phyloP scores from a whole-genome alignment of 2,797 vertebrate genomes.

The Gambelia wislizenii region DNA sequence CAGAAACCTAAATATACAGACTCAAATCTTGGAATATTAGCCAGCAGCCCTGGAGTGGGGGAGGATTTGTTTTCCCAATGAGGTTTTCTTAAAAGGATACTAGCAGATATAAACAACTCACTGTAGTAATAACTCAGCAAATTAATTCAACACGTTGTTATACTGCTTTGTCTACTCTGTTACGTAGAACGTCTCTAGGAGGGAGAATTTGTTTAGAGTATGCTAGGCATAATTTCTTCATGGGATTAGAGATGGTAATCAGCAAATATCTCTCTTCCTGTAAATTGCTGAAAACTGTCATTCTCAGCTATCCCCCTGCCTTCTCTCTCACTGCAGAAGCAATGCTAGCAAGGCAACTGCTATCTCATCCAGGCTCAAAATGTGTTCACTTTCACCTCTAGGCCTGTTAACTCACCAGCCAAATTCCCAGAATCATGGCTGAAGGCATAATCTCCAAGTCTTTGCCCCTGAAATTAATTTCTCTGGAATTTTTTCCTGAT shows the following conservation, averaged over 20 bases:
- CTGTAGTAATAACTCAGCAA: constrained; percentile 71
- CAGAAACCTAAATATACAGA: constrained; percentile 68
- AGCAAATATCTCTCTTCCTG: not conserved
- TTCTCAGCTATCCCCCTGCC: not conserved
- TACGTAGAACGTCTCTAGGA: constrained; percentile 35
- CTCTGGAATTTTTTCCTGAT: not conserved
- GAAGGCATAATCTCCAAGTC: not conserved
- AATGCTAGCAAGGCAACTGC: not conserved
- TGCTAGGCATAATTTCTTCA: too few species aligned
- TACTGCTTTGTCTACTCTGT: constrained; percentile 41
- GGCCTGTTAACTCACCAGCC: not conserved
- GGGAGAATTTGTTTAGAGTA: constrained; percentile 42
- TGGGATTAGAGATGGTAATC: too few species aligned
- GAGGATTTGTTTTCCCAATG: constrained; percentile 75
- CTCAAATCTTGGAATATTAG: constrained; percentile 46
- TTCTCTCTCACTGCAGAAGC: not conserved
- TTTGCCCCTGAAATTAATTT: not conserved
- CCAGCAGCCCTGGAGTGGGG: constrained; percentile 58
- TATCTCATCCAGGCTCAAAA: not conserved
- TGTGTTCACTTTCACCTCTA: too few species aligned
- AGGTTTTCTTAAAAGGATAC: constrained; percentile 72
- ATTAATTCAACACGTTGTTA: constrained; percentile 55
- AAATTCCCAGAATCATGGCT: not conserved
- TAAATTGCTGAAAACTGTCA: not conserved
- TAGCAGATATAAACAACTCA: constrained; percentile 69